Evolutionary conservation across 2,888 invertebrate genomes (phyloP).

Genomic region (Apamea crenata): DNA sequence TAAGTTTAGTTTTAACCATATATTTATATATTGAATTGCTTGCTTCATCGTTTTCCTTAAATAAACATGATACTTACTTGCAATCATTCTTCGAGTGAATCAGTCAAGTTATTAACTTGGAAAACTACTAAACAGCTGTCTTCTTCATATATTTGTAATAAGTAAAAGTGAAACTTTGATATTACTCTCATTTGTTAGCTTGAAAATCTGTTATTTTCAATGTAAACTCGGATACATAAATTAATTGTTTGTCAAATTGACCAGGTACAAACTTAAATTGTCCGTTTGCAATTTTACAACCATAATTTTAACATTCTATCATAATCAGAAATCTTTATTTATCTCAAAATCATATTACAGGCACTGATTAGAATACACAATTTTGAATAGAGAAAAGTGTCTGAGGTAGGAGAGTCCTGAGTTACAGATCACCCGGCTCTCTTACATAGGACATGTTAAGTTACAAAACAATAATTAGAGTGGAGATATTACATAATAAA

Average conservation of each 20-base stretch:
- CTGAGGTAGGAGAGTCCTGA: background rate
- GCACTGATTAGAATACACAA: background rate
- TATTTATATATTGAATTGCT: background rate
- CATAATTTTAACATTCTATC: too few species aligned
- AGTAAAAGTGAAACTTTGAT: slow-evolving; percentile 6
- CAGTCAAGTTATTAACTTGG: background rate
- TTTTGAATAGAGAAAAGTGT: background rate
- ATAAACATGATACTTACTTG: background rate
- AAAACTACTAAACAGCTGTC: too few species aligned
- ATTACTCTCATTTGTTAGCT: too few species aligned
- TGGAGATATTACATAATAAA: too few species aligned
- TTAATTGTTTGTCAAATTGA: too few species aligned
- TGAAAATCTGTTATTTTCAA: background rate
- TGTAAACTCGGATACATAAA: too few species aligned
- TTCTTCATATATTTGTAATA: background rate
- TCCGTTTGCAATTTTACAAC: too few species aligned
- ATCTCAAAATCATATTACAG: background rate
- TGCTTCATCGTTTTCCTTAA: background rate
- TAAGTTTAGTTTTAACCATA: background rate
- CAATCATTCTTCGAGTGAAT: background rate
- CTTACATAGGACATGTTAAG: too few species aligned
- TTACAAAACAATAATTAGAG: too few species aligned
- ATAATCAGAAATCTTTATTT: background rate
- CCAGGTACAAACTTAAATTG: too few species aligned
- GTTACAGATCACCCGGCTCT: background rate